Base-by-base conservation (phyloP, 2,888 invertebrate genomes). In the Tenthredo scrophulariae region DNA sequence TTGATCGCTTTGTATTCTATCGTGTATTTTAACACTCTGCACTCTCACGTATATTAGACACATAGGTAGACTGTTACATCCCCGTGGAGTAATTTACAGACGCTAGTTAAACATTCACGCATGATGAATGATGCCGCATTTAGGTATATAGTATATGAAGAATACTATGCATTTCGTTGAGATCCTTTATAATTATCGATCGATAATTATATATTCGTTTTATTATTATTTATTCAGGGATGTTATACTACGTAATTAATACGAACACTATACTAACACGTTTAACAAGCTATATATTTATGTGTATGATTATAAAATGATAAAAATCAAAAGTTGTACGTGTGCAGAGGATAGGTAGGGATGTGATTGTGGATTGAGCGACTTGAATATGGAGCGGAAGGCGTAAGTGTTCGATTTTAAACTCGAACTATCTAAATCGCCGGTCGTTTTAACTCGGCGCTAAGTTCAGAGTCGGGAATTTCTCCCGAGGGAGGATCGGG, bases 1-100 rank as follows among this genome's bases (percentile, higher is more conserved):
- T 22, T 62, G n/a, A 29, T 77, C 50, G 46, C 50, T 77, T 50
- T 77, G 50, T 54, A 67, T 67, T 67, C 13, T 67, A 18, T 18
- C 15, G 67, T 29, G 33, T 54, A 26, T 54, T 50, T 50, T 50
- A 46, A 50, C 75, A 75, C 75, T 75, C 75, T 18, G 15, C 75
- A 40, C 72, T 18, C 50, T 43, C 77, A 18, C n/a, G 54, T 77
- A 54, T 22, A 10, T 54, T 9, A 10, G 1, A 40, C 22, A 40
- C 33, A 77, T 15, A 33, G 29, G 10, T 67, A 33, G 15, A 18
- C 67, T 33, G 26, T 33, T 15, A 43, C 43, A 74, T 40, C 22
- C 22, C 26, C 43, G 43, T 40, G 54, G n/a, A 54, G n/a, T 77
- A 54, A 77, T 77, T 54, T n/a, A 54, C 33, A 18, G 0, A 50